Percentiles rank a stretch among this genome's conserved stretches.
phyloP scores from a whole-genome alignment of 1,140 invertebrate genomes.

The Platorchestia sp. region DNA sequence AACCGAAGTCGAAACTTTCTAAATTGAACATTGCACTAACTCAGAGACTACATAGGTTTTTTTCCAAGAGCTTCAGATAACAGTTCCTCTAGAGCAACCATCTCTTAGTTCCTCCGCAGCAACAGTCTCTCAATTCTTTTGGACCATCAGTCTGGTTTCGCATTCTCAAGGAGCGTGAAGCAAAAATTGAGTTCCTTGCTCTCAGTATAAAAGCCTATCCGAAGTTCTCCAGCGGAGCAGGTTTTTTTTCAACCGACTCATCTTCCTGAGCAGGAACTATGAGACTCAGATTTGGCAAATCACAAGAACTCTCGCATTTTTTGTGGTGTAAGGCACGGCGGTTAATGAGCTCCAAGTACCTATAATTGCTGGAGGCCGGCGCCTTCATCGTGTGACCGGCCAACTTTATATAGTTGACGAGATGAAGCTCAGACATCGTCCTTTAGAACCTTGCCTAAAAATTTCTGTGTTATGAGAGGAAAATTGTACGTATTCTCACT shows the following conservation, averaged over 20 bases:
- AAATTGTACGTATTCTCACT: too few relatives aligned
- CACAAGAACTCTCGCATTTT: not conserved
- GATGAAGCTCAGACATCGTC: too few relatives aligned
- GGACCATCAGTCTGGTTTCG: too few relatives aligned
- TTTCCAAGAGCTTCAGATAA: not conserved
- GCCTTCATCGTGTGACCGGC: not conserved
- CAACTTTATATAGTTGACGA: not conserved
- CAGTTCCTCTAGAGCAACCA: not conserved
- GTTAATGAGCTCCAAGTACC: not conserved
- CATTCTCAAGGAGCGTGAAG: not conserved
- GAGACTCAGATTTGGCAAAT: not conserved
- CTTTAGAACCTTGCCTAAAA: too few relatives aligned
- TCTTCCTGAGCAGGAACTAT: not conserved
- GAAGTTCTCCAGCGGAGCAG: not conserved
- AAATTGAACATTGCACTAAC: not conserved
- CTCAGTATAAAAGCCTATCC: not conserved
- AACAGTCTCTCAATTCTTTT: too few relatives aligned
- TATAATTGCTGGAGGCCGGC: not conserved
- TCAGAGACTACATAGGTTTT: not conserved
- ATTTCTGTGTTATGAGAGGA: too few relatives aligned
- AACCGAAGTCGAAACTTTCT: not conserved
- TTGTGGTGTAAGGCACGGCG: not conserved
- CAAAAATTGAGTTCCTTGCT: not conserved
- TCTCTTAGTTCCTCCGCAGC: not conserved
- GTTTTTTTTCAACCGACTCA: not conserved